Evolutionary conservation across 2,888 invertebrate genomes (phyloP).

Genomic region (Apamea anceps): DNA sequence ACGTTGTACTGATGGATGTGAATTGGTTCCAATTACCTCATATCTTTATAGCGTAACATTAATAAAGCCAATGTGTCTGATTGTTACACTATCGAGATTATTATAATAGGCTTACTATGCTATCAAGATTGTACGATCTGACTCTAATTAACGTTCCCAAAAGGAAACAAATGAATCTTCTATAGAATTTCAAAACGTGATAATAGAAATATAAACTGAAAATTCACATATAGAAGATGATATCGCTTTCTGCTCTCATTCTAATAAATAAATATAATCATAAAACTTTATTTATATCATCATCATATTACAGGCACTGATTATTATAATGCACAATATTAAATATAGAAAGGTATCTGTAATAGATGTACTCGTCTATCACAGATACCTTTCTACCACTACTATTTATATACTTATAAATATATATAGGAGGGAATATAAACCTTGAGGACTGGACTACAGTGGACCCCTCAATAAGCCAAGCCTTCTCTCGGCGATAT

Average conservation of each 20-base stretch:
- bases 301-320: too few relatives aligned
- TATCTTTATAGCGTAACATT: not conserved
- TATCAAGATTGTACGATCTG: slow-evolving; percentile 19
- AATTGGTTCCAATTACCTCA: slow-evolving; percentile 6
- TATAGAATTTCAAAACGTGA: not conserved
- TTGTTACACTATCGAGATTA: slow-evolving; percentile 23
- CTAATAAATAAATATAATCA: too few relatives aligned
- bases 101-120: not conserved
- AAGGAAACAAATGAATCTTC: not conserved
- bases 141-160: not conserved
- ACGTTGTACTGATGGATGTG: slow-evolving; percentile 9
- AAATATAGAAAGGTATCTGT: too few relatives aligned
- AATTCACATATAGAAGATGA: not conserved
- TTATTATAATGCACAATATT: too few relatives aligned
- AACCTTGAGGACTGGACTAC: not conserved
- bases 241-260: not conserved
- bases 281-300: too few relatives aligned
- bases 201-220: not conserved
- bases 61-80: slow-evolving; percentile 6
- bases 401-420: too few relatives aligned
- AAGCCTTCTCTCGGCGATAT: not conserved
- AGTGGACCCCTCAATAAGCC: not conserved
- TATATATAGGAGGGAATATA: not conserved
- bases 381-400: too few relatives aligned
- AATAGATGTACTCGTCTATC: too few relatives aligned